Evolutionary conservation across 2,888 invertebrate genomes (phyloP).

Genomic region (Cartodere bifasciata): DNA sequence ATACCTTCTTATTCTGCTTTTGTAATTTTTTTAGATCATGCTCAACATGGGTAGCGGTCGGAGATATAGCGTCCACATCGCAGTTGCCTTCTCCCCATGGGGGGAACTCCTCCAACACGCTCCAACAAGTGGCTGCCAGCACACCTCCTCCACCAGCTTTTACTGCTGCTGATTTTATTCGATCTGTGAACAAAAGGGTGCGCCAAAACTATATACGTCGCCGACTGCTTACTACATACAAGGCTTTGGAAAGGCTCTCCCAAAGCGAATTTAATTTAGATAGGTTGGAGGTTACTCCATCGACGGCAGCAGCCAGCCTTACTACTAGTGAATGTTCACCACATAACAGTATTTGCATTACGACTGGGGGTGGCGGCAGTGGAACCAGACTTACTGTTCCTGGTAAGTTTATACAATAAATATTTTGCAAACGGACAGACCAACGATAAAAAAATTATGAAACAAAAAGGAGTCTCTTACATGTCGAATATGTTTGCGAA

Average conservation of each 20-base stretch:
- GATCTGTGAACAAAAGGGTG: conserved; percentile 72
- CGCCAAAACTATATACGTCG: conserved; percentile 72
- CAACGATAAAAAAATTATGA: too few relatives aligned
- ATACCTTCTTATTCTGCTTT: not conserved
- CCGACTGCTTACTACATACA: conserved; percentile 65
- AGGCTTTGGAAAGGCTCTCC: conserved; percentile 66
- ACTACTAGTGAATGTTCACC: conserved; percentile 15
- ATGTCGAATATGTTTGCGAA: too few relatives aligned
- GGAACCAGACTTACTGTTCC: conserved; percentile 35
- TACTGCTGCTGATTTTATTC: conserved; percentile 53
- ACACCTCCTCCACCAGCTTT: conserved; percentile 42
- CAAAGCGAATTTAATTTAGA: conserved; percentile 79
- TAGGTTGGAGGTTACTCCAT: conserved; percentile 50
- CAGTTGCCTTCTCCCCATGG: conserved; percentile 75
- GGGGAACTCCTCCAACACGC: conserved; percentile 32
- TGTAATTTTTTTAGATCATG: conserved; percentile 51
- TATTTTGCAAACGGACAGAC: too few relatives aligned
- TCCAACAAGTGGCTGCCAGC: conserved; percentile 21
- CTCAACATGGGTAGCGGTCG: conserved; percentile 80
- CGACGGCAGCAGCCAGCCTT: conserved; percentile 35
- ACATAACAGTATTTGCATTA: conserved; percentile 13
- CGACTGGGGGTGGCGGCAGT: conserved; percentile 23
- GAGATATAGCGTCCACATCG: conserved; percentile 60
- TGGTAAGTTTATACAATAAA: conserved; percentile 19
- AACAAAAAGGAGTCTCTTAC: too few relatives aligned